phyloP scores from a whole-genome alignment of 2,113 vertebrate genomes.

The Melanerpes aurifrons region DNA sequence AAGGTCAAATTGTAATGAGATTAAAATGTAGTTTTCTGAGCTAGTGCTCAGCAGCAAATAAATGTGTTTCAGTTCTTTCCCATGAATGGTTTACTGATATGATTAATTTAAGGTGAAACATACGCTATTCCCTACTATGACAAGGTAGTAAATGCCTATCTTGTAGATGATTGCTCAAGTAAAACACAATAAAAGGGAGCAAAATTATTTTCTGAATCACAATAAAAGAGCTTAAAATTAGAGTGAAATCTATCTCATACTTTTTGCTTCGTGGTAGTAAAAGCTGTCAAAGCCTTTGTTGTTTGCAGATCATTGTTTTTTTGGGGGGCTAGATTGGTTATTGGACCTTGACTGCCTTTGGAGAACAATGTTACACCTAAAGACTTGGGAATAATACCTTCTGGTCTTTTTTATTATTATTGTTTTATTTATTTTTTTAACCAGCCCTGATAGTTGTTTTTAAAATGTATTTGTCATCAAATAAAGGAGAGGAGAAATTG shows the following conservation, averaged over 20 bases:
- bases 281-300: not conserved
- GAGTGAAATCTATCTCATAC: not conserved
- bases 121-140: conserved; percentile 52
- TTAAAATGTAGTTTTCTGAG: conserved; percentile 53
- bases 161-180: conserved; percentile 52
- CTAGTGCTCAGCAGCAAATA: conserved; percentile 62
- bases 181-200: conserved; percentile 28
- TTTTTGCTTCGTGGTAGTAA: not conserved
- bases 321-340: not conserved
- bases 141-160: conserved; percentile 47
- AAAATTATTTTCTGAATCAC: conserved; percentile 33
- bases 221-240: conserved; percentile 63
- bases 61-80: conserved; percentile 46
- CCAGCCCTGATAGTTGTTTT: not conserved
- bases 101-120: conserved; percentile 70
- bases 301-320: not conserved
- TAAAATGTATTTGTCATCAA: not conserved
- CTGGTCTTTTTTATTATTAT: not conserved
- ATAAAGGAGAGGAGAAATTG: too few relatives aligned
- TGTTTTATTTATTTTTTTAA: not conserved
- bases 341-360: not conserved
- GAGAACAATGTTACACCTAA: not conserved
- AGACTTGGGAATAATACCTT: not conserved
- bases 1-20: conserved; percentile 64
- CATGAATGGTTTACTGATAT: conserved; percentile 61